Evolutionary conservation across 1,140 invertebrate species (phyloP), one percentile per base, ranked within the genome.

Genomic region (Drosophila repletoides): DNA sequence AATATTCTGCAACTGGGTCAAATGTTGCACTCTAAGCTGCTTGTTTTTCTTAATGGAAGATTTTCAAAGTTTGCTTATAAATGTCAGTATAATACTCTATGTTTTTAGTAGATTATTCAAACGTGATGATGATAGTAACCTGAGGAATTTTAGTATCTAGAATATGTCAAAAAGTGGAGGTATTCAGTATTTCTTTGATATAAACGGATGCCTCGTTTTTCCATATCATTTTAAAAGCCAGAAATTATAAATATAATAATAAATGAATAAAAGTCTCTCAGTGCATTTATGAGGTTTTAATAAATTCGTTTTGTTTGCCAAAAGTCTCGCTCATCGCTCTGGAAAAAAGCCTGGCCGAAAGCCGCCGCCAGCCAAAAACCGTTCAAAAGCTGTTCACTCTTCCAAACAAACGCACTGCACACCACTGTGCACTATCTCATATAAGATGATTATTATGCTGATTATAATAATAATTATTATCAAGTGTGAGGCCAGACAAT

Each of bases 391-490:
- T 31, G 21, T 31, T 15, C 10, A 26, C 14, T 26, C 12, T 7
- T 17, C 3, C 19, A 2, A 26, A 5, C 15, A 12, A 21, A 26
- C 31, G 28, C 6, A 5, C 29, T 29, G 0, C 45, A 26, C 26
- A 22, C 22, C 45, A n/a, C n/a, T 26, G 28, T 53, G 29, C n/a
- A n/a, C n/a, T n/a, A n/a, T n/a, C n/a, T n/a, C n/a, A n/a, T 69
- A 55, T 86, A 77, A 74, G 64, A 76, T 71, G 71, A 80, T 86
- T 86, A 80, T 84, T 63, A 75, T 84, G 71, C 68, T 84, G 84
- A 84, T 84, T 86, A 80, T 76, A n/a, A n/a, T n/a, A n/a, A n/a
- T n/a, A n/a, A n/a, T n/a, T 58, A 80, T 86, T 77, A 68, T 66
- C 71, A 58, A 28, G 55, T 33, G 34, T 51, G 29, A 21, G n/a